Base-by-base conservation (phyloP, 2,797 vertebrate genomes). In the Danio kyathit region DNA sequence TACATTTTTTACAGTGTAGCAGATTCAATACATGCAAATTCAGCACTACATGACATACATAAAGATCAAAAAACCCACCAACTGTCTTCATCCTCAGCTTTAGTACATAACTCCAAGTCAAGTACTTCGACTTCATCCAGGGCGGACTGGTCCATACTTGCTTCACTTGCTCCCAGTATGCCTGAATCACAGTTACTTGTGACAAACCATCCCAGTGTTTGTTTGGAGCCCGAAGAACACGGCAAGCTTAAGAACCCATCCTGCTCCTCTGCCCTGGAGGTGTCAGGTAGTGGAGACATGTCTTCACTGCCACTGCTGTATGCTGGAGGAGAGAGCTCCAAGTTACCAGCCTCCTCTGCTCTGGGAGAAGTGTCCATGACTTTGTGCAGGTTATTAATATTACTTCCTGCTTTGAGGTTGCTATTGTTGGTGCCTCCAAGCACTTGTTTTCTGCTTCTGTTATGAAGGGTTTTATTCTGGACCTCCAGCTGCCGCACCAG, bases 61-160 rank as follows among this genome's bases (percentile, higher is more conserved):
- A 70, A 69, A 57, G 38, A 59, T 13, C 3, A 9, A 10, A 11
- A 59, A 70, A 94, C 96, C 0, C 95, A 97, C 96, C 97, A 98
- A 82, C 95, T 94, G 88, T 95, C 93, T 59, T 96, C 96, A 0
- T 96, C 96, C 10, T 96, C 94, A 17, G 90, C 82, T 76, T 95
- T 95, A 0, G 93, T 94, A 1, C 87, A 90, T 86, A 93, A 94
- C 60, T 95, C 95, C 80, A 97, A 91, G 86, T 97, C 94, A 0
- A 98, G 88, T 83, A 96, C 93, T 17, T 96, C 96, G 76, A 96
- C 95, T 74, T 96, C 96, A 60, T 97, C 97, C 86, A 97, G 91
- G 1, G 94, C 93, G 0, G 89, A 89, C 17, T 93, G 89, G 71
- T 94, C 93, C 0, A 92, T 69, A 0, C 89, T 93, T 0, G 87